Evolutionary conservation across 2,113 vertebrate genomes (phyloP).

Genomic region (Ondatra zibethicus): DNA sequence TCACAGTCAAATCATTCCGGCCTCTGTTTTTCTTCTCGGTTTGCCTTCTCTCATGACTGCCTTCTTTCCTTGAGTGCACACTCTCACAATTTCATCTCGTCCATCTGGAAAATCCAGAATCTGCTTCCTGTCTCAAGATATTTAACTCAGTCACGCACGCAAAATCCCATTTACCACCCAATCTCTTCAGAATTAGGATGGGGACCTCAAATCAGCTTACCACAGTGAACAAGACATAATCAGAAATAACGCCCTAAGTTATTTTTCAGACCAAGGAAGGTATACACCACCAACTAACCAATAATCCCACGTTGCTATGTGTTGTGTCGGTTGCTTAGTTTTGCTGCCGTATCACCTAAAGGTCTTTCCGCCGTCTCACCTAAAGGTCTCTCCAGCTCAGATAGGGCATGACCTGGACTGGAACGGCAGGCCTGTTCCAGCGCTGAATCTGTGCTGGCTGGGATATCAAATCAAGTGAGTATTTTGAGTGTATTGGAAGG

Average conservation of each 20-base stretch:
- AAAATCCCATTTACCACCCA: not conserved
- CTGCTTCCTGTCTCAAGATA: not conserved
- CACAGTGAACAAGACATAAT: not conserved
- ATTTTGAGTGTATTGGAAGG: not conserved
- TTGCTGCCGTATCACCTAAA: not conserved
- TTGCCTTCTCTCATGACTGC: not conserved
- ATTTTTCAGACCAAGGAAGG: not conserved
- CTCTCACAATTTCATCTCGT: not conserved
- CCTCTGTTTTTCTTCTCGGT: not conserved
- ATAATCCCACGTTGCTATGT: not conserved
- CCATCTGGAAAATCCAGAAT: slow-evolving; percentile 5
- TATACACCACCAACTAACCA: not conserved
- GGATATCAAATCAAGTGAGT: not conserved
- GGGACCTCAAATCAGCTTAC: not conserved
- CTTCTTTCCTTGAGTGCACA: not conserved
- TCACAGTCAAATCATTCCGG: not conserved
- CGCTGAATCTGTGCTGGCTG: not conserved
- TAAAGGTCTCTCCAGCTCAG: not conserved
- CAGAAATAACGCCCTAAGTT: not conserved
- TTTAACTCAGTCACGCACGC: not conserved
- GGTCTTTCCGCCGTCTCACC: not conserved
- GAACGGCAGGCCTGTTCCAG: not conserved
- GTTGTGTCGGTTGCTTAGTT: not conserved
- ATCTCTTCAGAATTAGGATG: not conserved
- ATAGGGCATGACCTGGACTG: not conserved